Conservation (phyloP, 2,888 invertebrate species). For the Augiades crinisus region DNA sequence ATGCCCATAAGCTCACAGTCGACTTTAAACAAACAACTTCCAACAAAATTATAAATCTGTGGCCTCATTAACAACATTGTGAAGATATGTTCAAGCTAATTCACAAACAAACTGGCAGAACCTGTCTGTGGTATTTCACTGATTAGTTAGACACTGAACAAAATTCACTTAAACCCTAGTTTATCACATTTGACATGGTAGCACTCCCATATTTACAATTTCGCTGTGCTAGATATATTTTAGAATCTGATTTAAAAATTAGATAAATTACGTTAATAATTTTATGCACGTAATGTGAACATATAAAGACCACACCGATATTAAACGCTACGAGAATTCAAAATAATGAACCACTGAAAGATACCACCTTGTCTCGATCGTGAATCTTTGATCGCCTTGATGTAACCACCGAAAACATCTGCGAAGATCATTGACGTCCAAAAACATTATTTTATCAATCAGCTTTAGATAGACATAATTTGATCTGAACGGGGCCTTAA, state of each 20-base stretch:
- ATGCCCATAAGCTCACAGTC: conserved; percentile 66
- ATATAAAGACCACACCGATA: conserved; percentile 79
- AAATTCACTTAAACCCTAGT: conserved; percentile 64
- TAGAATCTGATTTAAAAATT: conserved; percentile 66
- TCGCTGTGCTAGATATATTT: conserved; percentile 67
- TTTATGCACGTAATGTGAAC: conserved; percentile 63
- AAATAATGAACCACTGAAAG: conserved; percentile 73
- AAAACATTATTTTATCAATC: too few relatives aligned
- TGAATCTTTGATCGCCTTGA: not conserved
- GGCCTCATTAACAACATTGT: conserved; percentile 24
- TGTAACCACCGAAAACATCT: too few relatives aligned
- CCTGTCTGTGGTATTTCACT: conserved; percentile 31
- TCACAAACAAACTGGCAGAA: conserved; percentile 20
- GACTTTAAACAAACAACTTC: conserved; percentile 42
- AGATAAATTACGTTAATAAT: conserved; percentile 60
- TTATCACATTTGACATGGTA: conserved; percentile 78
- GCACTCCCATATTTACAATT: conserved; percentile 65
- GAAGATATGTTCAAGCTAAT: conserved; percentile 12
- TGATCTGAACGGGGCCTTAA: too few relatives aligned
- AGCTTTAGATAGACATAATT: too few relatives aligned
- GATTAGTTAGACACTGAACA: conserved; percentile 17
- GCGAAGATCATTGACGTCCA: too few relatives aligned
- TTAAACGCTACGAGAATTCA: conserved; percentile 72
- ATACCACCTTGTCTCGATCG: conserved; percentile 33
- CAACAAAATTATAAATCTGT: conserved; percentile 27